A percentile compares a stretch with the other conserved stretches of the same genome.
Evolutionary conservation across 2,888 invertebrate species (phyloP).

Genomic region (Synergus japonicus): DNA sequence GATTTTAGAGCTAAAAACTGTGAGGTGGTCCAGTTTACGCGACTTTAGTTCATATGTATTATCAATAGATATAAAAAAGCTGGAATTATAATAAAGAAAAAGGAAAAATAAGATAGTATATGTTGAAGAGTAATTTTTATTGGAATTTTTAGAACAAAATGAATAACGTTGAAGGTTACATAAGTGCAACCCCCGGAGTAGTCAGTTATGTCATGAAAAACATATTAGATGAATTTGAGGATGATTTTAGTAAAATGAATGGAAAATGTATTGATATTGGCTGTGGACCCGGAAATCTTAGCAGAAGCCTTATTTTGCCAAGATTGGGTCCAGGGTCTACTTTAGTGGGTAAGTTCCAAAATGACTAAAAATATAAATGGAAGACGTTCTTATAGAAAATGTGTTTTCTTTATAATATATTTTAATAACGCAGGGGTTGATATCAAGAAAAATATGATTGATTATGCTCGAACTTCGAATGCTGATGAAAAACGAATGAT

Average conservation of each 20-base stretch:
- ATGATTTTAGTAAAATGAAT: constrained; percentile 70
- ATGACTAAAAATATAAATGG: background rate
- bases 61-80: no score
- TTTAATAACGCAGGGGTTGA: background rate
- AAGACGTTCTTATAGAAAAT: background rate
- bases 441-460: background rate
- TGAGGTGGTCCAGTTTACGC: no score
- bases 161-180: constrained; percentile 78
- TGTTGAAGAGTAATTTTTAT: no score
- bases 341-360: constrained; percentile 68
- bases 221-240: constrained; percentile 82
- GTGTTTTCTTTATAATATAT: background rate
- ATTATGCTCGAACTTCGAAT: background rate
- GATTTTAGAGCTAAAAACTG: no score
- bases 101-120: no score
- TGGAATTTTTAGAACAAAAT: constrained; percentile 53
- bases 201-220: constrained; percentile 82
- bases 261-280: constrained; percentile 82
- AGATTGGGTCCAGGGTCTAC: constrained; percentile 80
- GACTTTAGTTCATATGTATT: no score
- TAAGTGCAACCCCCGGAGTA: constrained; percentile 84
- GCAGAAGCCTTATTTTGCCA: constrained; percentile 82
- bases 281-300: constrained; percentile 86
- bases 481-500: background rate
- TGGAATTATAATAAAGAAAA: no score